Conservation (phyloP, 2,888 invertebrate species). For the Trimorus sp. region DNA sequence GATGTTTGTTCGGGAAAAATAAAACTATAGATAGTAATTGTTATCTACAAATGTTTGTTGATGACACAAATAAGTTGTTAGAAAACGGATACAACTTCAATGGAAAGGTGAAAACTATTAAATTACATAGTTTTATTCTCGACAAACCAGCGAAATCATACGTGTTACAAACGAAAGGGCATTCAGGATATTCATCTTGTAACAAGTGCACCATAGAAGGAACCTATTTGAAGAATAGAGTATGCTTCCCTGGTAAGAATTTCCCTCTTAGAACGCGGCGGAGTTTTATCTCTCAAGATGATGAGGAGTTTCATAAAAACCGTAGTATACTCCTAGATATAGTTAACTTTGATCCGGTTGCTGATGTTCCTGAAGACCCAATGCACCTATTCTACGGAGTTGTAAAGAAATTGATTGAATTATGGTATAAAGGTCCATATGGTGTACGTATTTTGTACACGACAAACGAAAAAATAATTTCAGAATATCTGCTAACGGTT, state of each 20-base stretch:
- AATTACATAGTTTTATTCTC: conserved; percentile 18
- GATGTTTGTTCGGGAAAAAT: conserved; percentile 23
- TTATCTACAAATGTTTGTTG: conserved; percentile 17
- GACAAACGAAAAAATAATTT: background rate
- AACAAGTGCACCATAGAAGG: conserved; percentile 18
- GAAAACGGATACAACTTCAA: conserved; percentile 4
- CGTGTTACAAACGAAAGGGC: conserved; percentile 20
- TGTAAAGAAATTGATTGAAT: conserved; percentile 26
- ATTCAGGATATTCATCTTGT: conserved; percentile 26
- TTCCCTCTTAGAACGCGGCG: background rate
- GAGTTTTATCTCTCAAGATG: background rate
- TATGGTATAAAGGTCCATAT: conserved; percentile 10
- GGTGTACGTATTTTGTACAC: background rate
- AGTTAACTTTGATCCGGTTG: conserved; percentile 20
- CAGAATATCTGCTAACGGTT: background rate
- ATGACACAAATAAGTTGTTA: conserved; percentile 4
- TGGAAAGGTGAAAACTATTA: background rate
- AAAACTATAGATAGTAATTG: conserved; percentile 19
- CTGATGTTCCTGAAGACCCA: background rate
- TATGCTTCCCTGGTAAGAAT: conserved; percentile 9
- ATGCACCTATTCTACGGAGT: conserved; percentile 27
- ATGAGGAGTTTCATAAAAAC: conserved; percentile 19
- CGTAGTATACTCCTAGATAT: conserved; percentile 10
- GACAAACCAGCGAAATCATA: conserved; percentile 33
- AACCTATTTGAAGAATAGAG: background rate